Evolutionary conservation across 2,888 invertebrate species (phyloP), one percentile per base, ranked within the genome.

Genomic region (Nemapogon koenigi): DNA sequence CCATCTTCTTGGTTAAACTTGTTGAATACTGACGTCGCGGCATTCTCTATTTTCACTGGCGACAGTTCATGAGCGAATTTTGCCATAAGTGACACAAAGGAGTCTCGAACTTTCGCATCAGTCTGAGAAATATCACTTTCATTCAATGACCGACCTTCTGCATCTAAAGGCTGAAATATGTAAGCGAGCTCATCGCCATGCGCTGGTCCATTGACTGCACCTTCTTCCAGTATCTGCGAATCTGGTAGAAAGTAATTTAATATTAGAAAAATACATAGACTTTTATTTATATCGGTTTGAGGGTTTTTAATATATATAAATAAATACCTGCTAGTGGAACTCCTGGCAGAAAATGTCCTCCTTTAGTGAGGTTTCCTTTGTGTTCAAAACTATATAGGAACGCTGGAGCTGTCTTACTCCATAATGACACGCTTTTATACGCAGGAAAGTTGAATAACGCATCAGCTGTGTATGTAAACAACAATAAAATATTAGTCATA

Each of bases 361-460:
- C 88, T 43, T 81, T 81, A 41, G 81, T 82, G 15, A 80, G 72
- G 46, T 83, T 83, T 1, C 88, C 86, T 6, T 75, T 65, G 48
- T 90, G 85, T 48, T 91, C 90, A 55, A 91, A 91, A 53, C 87
- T 86, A 59, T 90, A 91, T 37, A 91, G 73, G 55, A 79, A 90
- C 0, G 89, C 82, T 0, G 85, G 81, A 0, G 84, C 82, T 1
- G 75, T 67, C 32, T 72, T 62, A 42, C 85, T 83, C 91, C 91
- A 91, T n/a, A 83, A 73, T 44, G 85, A 75, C 0, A 85, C 86
- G 3, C 86, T 87, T 35, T 89, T 65, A 54, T 86, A 88, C 1
- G 89, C 89, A 1, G 91, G 91, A 37, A 88, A 81, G 55, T 90
- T 90, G 54, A 90, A 91, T 13, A 91, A 57, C 0, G 88, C 88